These are phyloP conservation scores for Trematomus loennbergii DNA, from an alignment of 2,113 vertebrate species.

Conservation along the genomic window DNA sequence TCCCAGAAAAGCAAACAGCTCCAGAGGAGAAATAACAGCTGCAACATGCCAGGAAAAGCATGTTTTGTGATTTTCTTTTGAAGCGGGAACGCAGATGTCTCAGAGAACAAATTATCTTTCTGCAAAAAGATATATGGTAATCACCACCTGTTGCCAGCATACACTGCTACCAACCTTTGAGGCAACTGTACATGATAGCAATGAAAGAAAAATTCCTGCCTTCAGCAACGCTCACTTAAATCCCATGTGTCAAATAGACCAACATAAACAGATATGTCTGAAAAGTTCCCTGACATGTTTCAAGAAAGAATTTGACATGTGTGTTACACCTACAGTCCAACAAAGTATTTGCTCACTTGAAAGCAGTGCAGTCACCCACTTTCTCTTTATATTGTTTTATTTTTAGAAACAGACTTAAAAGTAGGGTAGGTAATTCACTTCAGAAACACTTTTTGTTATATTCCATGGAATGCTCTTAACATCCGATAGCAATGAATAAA, in stretches of 20 bases:
- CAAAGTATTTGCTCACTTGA: background rate
- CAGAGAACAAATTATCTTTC: conserved; percentile 23
- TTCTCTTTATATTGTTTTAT: too few species aligned
- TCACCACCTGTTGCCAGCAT: conserved; percentile 39
- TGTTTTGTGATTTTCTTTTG: conserved; percentile 14
- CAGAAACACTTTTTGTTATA: too few species aligned
- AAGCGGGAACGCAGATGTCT: conserved; percentile 21
- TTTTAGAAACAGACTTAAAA: too few species aligned
- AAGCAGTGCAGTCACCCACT: too few species aligned
- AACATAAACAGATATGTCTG: background rate
- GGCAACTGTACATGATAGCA: conserved; percentile 13
- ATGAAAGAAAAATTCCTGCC: conserved; percentile 29
- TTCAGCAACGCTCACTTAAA: conserved; percentile 11
- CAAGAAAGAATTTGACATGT: conserved; percentile 23
- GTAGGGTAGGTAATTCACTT: too few species aligned
- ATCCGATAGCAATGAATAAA: too few species aligned
- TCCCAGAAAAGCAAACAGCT: conserved; percentile 58
- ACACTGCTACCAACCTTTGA: conserved; percentile 21
- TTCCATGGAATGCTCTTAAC: too few species aligned
- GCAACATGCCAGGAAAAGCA: conserved; percentile 4
- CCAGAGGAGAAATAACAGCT: conserved; percentile 29
- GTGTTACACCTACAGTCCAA: background rate
- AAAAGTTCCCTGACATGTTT: conserved; percentile 29
- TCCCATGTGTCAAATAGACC: background rate
- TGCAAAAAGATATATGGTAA: conserved; percentile 14